Evolutionary conservation across 1,140 invertebrate genomes (phyloP).

Genomic region (Meloidogyne exigua): DNA sequence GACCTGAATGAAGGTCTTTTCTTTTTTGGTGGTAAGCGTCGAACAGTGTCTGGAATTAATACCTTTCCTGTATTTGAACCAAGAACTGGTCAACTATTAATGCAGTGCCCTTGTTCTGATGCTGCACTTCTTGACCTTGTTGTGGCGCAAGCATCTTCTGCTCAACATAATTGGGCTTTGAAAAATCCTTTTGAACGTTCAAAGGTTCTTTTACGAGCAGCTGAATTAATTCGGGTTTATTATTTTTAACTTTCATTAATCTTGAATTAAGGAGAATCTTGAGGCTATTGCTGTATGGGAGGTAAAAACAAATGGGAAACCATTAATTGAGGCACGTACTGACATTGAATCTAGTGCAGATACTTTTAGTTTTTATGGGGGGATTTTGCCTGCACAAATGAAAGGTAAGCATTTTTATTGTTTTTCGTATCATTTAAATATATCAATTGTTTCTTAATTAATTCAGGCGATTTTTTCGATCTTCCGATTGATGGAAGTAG

Average conservation of each 20-base stretch:
- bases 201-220: constrained; percentile 17
- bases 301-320: constrained; percentile 55
- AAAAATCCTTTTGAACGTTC: constrained; percentile 20
- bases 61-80: constrained; percentile 29
- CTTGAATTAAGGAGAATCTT: constrained; percentile 12
- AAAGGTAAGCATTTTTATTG: constrained; percentile 10
- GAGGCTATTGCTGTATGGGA: constrained; percentile 50
- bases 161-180: background rate
- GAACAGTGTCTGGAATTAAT: constrained; percentile 12
- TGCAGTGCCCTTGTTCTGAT: constrained; percentile 17
- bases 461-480: constrained; percentile 16
- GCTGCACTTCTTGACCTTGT: constrained; percentile 13
- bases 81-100: constrained; percentile 16
- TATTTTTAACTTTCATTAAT: constrained; percentile 7
- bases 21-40: constrained; percentile 16
- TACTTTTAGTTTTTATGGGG: constrained; percentile 54
- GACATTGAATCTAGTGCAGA: constrained; percentile 56
- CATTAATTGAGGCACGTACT: constrained; percentile 50
- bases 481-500: constrained; percentile 22
- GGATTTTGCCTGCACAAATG: constrained; percentile 22
- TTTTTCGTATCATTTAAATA: too few species aligned
- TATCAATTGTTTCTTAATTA: too few species aligned
- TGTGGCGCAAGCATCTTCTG: constrained; percentile 4
- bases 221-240: constrained; percentile 14
- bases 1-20: constrained; percentile 2